Conservation (phyloP, 2,797 vertebrate species). For the Brotula barbata region DNA sequence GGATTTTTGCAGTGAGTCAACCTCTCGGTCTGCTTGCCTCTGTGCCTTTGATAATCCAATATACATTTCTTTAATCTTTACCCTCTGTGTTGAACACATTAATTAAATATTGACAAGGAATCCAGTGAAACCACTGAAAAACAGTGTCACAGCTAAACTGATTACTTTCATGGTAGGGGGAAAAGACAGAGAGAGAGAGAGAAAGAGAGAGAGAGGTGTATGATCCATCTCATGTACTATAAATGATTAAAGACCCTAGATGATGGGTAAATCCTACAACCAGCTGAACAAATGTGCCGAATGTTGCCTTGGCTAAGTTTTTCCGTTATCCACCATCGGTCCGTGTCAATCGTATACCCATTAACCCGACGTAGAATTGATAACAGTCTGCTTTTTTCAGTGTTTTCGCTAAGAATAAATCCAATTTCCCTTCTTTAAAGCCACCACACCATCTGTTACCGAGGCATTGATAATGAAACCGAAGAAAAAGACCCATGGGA, state of each 20-base stretch:
- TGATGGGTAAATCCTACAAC: conserved; percentile 58
- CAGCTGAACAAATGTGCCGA: conserved; percentile 51
- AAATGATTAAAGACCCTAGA: conserved; percentile 71
- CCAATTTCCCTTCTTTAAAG: conserved; percentile 46
- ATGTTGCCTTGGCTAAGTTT: conserved; percentile 32
- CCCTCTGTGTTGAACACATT: conserved; percentile 77
- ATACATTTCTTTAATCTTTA: conserved; percentile 81
- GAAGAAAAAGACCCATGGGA: conserved; percentile 31
- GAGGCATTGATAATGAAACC: conserved; percentile 45
- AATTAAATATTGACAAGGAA: conserved; percentile 83
- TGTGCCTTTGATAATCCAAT: conserved; percentile 80
- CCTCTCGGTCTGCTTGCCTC: conserved; percentile 72
- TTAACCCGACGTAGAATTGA: conserved; percentile 38
- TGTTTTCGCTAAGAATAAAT: conserved; percentile 48
- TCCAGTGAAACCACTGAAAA: conserved; percentile 76
- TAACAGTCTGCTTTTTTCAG: conserved; percentile 40
- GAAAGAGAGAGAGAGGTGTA: conserved; percentile 46
- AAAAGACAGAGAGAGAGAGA: conserved; percentile 61
- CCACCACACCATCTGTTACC: conserved; percentile 54
- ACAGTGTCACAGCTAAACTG: conserved; percentile 80
- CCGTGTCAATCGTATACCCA: conserved; percentile 45
- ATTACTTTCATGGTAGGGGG: conserved; percentile 76
- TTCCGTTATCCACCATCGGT: conserved; percentile 32
- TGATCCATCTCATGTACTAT: conserved; percentile 68
- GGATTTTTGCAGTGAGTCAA: conserved; percentile 80